phyloP scores from a whole-genome alignment of 1,140 invertebrate genomes.

The Leucophenga varia region DNA sequence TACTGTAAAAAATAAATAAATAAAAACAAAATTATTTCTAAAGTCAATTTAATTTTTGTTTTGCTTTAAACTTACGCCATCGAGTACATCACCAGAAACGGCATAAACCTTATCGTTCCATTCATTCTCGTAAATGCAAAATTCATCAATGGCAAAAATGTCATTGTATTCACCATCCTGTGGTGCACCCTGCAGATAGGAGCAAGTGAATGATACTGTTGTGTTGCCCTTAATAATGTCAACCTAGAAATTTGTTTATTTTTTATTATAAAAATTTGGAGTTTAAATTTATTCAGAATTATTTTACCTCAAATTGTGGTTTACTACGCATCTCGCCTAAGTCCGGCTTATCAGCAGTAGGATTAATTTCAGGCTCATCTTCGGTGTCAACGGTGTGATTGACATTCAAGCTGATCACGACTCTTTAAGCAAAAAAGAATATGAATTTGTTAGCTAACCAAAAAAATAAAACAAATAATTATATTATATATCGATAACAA shows the following conservation, averaged over 20 bases:
- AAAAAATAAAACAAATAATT: background rate
- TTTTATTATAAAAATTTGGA: too few relatives aligned
- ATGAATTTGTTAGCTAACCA: background rate
- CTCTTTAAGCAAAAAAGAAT: slow-evolving; percentile 57
- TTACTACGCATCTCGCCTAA: slow-evolving; percentile 82
- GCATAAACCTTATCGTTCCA: slow-evolving; percentile 81
- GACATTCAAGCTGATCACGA: slow-evolving; percentile 80
- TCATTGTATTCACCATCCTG: slow-evolving; percentile 74
- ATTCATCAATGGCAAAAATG: slow-evolving; percentile 85
- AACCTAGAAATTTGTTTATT: too few relatives aligned
- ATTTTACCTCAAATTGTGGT: slow-evolving; percentile 83
- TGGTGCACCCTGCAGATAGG: slow-evolving; percentile 68
- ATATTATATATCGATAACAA: background rate
- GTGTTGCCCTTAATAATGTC: slow-evolving; percentile 74
- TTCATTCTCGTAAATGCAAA: slow-evolving; percentile 80
- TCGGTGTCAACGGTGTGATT: slow-evolving; percentile 88
- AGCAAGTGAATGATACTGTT: slow-evolving; percentile 80
- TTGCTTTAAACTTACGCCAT: slow-evolving; percentile 69
- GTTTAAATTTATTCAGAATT: too few relatives aligned
- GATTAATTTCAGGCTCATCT: slow-evolving; percentile 65
- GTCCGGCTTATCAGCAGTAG: slow-evolving; percentile 68
- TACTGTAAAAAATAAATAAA: slow-evolving; percentile 68
- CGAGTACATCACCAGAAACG: slow-evolving; percentile 85
- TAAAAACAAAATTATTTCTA: slow-evolving; percentile 12
- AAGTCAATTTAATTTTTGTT: background rate